Base-by-base conservation (phyloP, 2,113 vertebrate genomes). In the Smithornis capensis region DNA sequence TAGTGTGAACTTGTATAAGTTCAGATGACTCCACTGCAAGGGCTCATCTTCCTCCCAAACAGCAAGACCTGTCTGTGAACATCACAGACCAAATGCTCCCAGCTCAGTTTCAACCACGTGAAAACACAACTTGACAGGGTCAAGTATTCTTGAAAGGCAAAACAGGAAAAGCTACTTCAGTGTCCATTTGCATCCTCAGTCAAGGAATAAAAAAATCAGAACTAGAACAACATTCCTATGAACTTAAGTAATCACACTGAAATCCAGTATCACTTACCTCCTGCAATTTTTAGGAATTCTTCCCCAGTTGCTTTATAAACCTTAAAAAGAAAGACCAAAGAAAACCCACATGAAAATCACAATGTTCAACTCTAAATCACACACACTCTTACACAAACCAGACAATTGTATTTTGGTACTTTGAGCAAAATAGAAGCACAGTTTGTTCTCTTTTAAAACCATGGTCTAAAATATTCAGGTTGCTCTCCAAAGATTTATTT, bases 231-330 rank as follows among this genome's bases (percentile, higher is more conserved):
- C 24, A 74, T 31, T 85, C 59, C 28, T 47, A 62, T 15, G 33
- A 79, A 76, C 31, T 44, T 35, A 10, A 55, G 29, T 59, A 82
- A 90, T 71, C 11, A 53, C 38, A 59, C 9, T 63, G 70, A 85
- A 63, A 19, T 49, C 35, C 83, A 92, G n/a, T 22, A 82, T 95
- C 95, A 97, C 99, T 98, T 92, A 99, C 99, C 99, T 98, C 99
- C 99, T 94, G 99, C 99, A 18, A 99, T 99, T 98, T 99, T 99
- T 87, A 99, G 97, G 94, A 99, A 99, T 95, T 99, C 99, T 92
- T 99, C 99, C 85, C 99, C 99, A 38, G 99, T 99, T 57, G 99
- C 99, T 97, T 99, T 99, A 97, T 99, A 99, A 68, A 99, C 99
- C 99, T 99, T 65, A 27, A 90, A 62, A 40, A 83, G 37, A 64